These are phyloP conservation scores for Tetrax tetrax DNA, from an alignment of 2,113 vertebrate species.

Conservation along the genomic window DNA sequence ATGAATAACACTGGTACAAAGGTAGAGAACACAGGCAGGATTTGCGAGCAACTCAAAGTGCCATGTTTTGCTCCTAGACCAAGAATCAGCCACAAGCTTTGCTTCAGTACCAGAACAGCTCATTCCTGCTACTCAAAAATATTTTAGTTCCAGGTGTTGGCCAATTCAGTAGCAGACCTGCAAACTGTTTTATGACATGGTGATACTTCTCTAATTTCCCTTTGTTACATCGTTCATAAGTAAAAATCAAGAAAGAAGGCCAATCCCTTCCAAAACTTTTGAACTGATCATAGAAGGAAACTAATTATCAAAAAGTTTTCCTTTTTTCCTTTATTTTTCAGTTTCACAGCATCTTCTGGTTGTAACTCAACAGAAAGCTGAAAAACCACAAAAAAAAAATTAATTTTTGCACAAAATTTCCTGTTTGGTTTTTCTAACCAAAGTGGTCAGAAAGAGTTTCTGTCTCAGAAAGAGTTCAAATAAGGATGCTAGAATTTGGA, in stretches of 20 bases:
- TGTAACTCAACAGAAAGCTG: background rate
- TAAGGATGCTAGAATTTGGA: background rate
- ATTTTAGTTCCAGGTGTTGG: background rate
- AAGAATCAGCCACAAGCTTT: background rate
- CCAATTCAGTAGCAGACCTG: background rate
- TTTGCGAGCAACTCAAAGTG: background rate
- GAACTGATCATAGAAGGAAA: background rate
- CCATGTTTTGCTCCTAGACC: background rate
- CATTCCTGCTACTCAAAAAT: background rate
- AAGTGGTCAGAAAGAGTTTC: background rate
- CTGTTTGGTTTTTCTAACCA: background rate
- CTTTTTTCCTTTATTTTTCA: background rate
- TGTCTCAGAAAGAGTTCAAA: background rate
- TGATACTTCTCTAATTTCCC: background rate
- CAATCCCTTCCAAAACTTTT: background rate
- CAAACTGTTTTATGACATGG: background rate
- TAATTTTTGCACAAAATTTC: background rate
- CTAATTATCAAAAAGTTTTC: background rate
- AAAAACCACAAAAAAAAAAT: background rate
- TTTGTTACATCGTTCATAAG: background rate
- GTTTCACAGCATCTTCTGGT: background rate
- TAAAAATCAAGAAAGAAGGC: background rate
- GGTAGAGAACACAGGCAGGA: background rate
- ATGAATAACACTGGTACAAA: background rate
- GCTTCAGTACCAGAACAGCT: background rate